Conservation (phyloP, 1,140 invertebrate species). For the silkworm (Bombyx mori) region ASM3026992v2 NC_085113.1:12677501-12678000, state of each 20-base stretch:
- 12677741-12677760: no score
- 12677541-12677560: constrained; percentile 23
- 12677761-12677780: no score
- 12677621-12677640: neutral
- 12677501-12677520: neutral
- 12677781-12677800: no score
- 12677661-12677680: neutral
- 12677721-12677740: no score
- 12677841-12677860: constrained; percentile 97
- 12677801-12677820: neutral
- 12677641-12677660: neutral
- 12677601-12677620: no score
- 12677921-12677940: no score
- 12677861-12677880: constrained; percentile 96
- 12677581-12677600: no score
- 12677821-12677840: constrained; percentile 27
- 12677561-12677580: no score
- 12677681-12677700: neutral
- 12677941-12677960: no score
- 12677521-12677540: neutral
- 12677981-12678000: no score
- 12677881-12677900: constrained; percentile 92
- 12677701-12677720: no score
- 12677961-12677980: no score
- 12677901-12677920: constrained; percentile 85